A percentile compares a stretch with the other conserved stretches of the same genome.
Evolutionary conservation across 2,888 invertebrate genomes (phyloP).

Genomic region (Enoplolaimus lenunculus): DNA sequence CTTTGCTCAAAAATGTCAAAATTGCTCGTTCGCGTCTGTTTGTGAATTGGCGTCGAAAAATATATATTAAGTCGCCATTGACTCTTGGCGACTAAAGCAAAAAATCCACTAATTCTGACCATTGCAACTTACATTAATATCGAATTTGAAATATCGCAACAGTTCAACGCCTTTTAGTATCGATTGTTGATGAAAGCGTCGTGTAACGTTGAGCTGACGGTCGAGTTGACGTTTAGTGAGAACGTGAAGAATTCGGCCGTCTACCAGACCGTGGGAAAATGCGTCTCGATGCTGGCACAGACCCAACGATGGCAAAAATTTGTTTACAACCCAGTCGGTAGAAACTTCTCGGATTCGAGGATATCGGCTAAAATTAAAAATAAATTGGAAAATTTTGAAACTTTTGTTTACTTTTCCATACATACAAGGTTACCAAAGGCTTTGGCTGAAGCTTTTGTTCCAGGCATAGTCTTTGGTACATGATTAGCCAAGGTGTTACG

Average conservation of each 20-base stretch:
- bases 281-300: conserved; percentile 75
- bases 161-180: conserved; percentile 84
- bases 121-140: conserved; percentile 45
- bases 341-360: conserved; percentile 70
- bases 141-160: conserved; percentile 75
- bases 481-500: no score
- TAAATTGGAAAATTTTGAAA: neutral
- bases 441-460: neutral
- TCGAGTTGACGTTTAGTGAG: conserved; percentile 84
- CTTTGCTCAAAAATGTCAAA: no score
- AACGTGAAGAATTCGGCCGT: conserved; percentile 79
- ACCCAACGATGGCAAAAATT: conserved; percentile 81
- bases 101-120: no score
- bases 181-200: conserved; percentile 85
- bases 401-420: neutral
- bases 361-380: conserved; percentile 49
- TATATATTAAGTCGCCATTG: no score
- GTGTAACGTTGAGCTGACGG: conserved; percentile 74
- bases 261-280: conserved; percentile 73
- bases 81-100: no score
- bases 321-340: conserved; percentile 81
- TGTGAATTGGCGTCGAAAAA: no score
- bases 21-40: no score
- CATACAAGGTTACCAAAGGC: neutral
- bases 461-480: neutral